phyloP scores from a whole-genome alignment of 2,113 vertebrate species.

The Calidris pygmaea region DNA sequence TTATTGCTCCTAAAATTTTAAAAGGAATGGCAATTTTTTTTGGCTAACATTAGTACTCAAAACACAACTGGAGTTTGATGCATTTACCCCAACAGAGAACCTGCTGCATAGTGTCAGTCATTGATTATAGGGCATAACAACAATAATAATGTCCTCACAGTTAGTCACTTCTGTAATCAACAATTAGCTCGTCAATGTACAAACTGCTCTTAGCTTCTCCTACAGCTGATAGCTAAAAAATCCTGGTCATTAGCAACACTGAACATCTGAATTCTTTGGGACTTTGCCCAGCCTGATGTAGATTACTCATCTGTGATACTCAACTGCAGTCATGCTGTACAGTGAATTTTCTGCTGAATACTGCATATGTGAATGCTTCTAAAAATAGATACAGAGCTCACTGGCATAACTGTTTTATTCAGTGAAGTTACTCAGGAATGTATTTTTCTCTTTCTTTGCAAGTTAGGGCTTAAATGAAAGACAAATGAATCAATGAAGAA shows the following conservation, averaged over 20 bases:
- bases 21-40: background rate
- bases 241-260: conserved; percentile 13
- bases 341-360: conserved; percentile 45
- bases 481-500: background rate
- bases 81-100: background rate
- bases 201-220: conserved; percentile 24
- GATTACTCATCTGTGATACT: conserved; percentile 49
- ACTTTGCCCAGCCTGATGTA: conserved; percentile 22
- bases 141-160: background rate
- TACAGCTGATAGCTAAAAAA: conserved; percentile 14
- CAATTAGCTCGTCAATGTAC: conserved; percentile 10
- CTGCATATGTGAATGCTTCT: conserved; percentile 19
- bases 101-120: background rate
- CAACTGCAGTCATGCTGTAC: background rate
- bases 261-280: conserved; percentile 46
- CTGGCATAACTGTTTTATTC: background rate
- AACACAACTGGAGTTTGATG: background rate
- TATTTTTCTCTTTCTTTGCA: background rate
- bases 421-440: background rate
- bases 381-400: conserved; percentile 28
- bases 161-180: conserved; percentile 43
- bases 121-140: background rate
- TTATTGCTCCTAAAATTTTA: background rate
- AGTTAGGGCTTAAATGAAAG: background rate
- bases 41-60: background rate